Evolutionary conservation across 2,797 vertebrate genomes (phyloP).

Genomic region (Coilia nasus): DNA sequence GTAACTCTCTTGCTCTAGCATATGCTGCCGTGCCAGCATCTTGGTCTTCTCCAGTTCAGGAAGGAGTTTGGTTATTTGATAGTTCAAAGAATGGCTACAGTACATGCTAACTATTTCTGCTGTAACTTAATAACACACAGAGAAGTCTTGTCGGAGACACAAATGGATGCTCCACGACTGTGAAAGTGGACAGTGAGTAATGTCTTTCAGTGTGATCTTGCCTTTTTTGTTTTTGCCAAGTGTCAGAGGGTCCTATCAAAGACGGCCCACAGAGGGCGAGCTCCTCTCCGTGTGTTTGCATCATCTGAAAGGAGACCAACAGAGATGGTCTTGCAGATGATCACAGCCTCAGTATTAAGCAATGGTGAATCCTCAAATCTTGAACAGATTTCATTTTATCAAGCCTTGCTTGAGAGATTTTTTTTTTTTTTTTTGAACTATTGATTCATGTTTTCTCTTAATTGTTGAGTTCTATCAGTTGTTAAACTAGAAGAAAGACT

Average conservation of each 20-base stretch:
- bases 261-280: background rate
- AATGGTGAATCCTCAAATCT: constrained; percentile 22
- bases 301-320: background rate
- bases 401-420: background rate
- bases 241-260: background rate
- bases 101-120: background rate
- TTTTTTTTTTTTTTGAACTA: constrained; percentile 25
- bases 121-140: background rate
- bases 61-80: background rate
- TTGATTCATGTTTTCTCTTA: constrained; percentile 2
- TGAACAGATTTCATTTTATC: constrained; percentile 13
- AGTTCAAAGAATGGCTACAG: background rate
- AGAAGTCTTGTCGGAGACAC: background rate
- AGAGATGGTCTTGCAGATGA: constrained; percentile 1
- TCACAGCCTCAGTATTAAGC: constrained; percentile 22
- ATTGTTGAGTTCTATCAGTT: constrained; percentile 24
- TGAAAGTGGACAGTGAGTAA: background rate
- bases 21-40: background rate
- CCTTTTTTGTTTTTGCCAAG: constrained; percentile 23
- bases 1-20: background rate
- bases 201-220: constrained; percentile 2
- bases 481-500: background rate
- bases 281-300: background rate
- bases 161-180: background rate
- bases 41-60: background rate